Evolutionary conservation across 2,113 vertebrate species (phyloP).

Genomic region (Clarias macrocephalus): DNA sequence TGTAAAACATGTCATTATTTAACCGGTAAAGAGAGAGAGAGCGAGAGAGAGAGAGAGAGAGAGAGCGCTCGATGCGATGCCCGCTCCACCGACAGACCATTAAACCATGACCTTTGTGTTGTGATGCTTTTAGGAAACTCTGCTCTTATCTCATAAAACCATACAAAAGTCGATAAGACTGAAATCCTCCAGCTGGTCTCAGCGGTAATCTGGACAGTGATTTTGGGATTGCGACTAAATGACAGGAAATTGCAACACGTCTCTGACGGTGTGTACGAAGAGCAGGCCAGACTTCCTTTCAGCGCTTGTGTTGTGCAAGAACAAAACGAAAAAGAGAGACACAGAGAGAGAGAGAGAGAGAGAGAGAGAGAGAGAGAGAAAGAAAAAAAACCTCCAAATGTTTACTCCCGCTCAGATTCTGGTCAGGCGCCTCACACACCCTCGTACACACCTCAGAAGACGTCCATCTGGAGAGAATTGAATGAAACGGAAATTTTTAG

Average conservation of each 20-base stretch:
- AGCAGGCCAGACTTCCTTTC: conserved; percentile 17
- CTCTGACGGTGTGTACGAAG: neutral
- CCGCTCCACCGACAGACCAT: neutral
- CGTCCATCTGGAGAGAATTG: too few relatives aligned
- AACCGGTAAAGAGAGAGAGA: neutral
- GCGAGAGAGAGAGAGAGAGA: neutral
- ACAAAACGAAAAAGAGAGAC: neutral
- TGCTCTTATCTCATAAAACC: neutral
- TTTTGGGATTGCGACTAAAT: neutral
- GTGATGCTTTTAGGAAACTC: neutral
- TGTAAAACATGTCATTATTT: neutral
- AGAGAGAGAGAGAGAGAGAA: too few relatives aligned
- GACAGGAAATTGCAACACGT: conserved; percentile 20
- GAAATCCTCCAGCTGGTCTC: neutral
- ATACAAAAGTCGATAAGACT: neutral
- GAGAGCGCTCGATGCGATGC: neutral
- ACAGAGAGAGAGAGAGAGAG: too few relatives aligned
- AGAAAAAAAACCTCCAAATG: neutral
- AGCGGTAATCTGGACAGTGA: neutral
- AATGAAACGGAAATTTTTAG: too few relatives aligned
- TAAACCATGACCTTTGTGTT: neutral
- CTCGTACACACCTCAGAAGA: neutral
- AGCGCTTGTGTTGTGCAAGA: conserved; percentile 14
- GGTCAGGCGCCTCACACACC: neutral
- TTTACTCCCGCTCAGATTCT: neutral